Conservation (phyloP, 2,797 vertebrate species). For the Staurois parvus region DNA sequence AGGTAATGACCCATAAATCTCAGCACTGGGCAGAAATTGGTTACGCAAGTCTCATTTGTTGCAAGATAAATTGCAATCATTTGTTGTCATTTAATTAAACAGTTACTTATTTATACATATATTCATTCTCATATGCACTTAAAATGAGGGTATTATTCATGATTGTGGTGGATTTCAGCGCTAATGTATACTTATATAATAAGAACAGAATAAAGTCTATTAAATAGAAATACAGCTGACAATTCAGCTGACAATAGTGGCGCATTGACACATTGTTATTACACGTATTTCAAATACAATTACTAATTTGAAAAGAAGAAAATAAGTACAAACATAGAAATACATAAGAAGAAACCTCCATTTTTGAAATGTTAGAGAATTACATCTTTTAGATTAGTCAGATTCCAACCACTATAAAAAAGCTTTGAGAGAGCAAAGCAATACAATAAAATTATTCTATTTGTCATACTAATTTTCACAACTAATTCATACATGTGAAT, state of each 20-base stretch:
- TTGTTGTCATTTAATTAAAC: constrained; percentile 31
- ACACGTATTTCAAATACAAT: background rate
- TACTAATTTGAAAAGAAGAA: background rate
- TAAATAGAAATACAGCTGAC: background rate
- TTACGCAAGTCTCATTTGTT: constrained; percentile 43
- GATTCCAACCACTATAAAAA: too few relatives aligned
- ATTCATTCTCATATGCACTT: background rate
- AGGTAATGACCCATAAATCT: constrained; percentile 44
- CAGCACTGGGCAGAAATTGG: constrained; percentile 18
- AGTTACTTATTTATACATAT: constrained; percentile 11
- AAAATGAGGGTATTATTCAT: constrained; percentile 26
- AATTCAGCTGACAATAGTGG: background rate
- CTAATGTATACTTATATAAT: background rate
- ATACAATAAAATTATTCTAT: too few relatives aligned
- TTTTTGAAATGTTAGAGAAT: too few relatives aligned
- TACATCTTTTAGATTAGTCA: too few relatives aligned
- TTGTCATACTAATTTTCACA: too few relatives aligned
- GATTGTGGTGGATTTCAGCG: background rate
- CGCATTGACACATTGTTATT: background rate
- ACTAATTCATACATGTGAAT: too few relatives aligned
- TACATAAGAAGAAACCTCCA: background rate
- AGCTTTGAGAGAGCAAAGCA: too few relatives aligned
- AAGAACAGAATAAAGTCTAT: background rate
- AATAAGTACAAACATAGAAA: background rate
- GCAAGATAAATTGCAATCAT: constrained; percentile 36